Evolutionary conservation across 2,797 vertebrate genomes (phyloP).

Genomic region (Carduelis carduelis): DNA sequence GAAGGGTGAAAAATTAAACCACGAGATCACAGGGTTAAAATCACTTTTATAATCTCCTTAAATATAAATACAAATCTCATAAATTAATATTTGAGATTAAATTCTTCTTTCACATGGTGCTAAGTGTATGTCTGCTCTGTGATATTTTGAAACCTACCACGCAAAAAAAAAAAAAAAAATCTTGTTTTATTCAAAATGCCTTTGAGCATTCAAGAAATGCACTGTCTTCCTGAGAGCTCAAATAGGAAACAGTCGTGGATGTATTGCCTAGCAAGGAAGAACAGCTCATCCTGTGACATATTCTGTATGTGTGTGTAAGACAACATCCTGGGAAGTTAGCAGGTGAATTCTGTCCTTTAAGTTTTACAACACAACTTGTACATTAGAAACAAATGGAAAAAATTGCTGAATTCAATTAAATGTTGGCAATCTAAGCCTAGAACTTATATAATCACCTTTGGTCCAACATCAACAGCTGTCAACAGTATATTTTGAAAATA

Average conservation of each 20-base stretch:
- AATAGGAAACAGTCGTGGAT: not conserved
- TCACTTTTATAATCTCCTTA: not conserved
- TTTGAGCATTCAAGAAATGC: not conserved
- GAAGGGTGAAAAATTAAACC: not conserved
- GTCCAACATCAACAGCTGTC: not conserved
- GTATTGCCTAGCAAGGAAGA: not conserved
- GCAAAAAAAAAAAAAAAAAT: not conserved
- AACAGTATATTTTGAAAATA: not conserved
- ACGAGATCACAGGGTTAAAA: not conserved
- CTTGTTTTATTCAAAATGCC: not conserved
- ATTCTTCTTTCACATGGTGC: not conserved
- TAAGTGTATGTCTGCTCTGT: not conserved
- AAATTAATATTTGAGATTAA: not conserved
- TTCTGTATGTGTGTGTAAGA: not conserved
- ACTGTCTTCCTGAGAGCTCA: not conserved
- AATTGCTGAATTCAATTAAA: not conserved
- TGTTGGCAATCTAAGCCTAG: not conserved
- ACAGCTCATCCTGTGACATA: not conserved
- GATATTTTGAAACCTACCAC: not conserved
- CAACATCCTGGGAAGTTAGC: not conserved
- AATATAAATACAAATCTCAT: not conserved
- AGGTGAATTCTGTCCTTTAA: not conserved
- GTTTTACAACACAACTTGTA: not conserved
- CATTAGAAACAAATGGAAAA: not conserved
- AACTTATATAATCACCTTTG: not conserved